Percentiles rank a stretch among this genome's conserved stretches.
phyloP scores from a whole-genome alignment of 1,140 invertebrate genomes.

The Penaeus japonicus region DNA sequence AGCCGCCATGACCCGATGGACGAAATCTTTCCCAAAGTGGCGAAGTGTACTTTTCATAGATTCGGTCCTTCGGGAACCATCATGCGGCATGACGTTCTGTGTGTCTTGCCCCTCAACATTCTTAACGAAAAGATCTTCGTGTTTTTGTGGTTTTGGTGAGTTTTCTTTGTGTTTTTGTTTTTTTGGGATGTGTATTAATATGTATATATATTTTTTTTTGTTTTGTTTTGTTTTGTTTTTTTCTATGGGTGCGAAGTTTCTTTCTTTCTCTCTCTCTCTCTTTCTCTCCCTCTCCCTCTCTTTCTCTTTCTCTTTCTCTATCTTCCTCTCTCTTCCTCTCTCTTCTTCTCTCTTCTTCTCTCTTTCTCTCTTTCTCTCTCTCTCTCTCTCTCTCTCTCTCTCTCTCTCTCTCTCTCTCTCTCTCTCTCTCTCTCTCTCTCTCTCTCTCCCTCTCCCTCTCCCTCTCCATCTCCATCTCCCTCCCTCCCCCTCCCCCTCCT shows the following conservation, averaged over 20 bases:
- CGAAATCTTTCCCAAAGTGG: constrained; percentile 85
- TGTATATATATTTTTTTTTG: neutral
- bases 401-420: no score
- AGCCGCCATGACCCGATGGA: constrained; percentile 85
- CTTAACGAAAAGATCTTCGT: constrained; percentile 96
- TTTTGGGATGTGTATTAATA: neutral
- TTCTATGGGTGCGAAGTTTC: no score
- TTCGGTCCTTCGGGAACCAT: constrained; percentile 78
- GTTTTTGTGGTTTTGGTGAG: constrained; percentile 92
- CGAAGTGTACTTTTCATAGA: constrained; percentile 77
- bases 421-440: no score
- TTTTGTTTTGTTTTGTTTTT: neutral
- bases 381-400: no score
- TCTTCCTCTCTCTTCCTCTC: neutral
- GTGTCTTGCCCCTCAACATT: constrained; percentile 87
- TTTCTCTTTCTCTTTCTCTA: neutral
- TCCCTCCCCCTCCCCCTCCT: no score
- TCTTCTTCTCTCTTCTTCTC: neutral
- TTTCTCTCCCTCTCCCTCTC: no score
- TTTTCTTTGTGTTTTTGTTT: neutral
- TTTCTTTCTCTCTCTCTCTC: no score
- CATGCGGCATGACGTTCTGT: constrained; percentile 88
- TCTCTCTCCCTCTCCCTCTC: no score
- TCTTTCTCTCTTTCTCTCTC: no score
- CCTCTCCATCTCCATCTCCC: no score